Evolutionary conservation across 1,140 invertebrate species (phyloP).

Genomic region (Metopolophium dirhodum): DNA sequence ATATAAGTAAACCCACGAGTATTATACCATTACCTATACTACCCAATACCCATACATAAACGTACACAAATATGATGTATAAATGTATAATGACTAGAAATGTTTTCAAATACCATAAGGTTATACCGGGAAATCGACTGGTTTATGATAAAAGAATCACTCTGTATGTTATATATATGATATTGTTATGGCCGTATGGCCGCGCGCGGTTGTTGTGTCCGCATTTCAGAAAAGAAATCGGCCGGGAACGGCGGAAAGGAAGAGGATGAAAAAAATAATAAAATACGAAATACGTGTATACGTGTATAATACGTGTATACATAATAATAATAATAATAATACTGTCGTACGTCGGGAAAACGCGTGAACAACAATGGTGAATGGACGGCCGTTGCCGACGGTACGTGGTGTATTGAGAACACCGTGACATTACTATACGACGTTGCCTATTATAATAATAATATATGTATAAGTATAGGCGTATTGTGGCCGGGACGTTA

Average conservation of each 20-base stretch:
- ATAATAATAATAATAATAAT: slow-evolving; percentile 15
- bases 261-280: slow-evolving; percentile 18
- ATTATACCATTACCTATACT: no score
- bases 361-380: slow-evolving; percentile 44
- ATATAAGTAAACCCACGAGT: no score
- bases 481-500: neutral
- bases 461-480: neutral
- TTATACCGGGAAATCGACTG: neutral
- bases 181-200: neutral
- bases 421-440: slow-evolving; percentile 37
- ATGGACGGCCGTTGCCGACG: neutral
- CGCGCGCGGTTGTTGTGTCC: neutral
- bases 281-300: neutral
- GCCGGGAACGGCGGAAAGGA: neutral
- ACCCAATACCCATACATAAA: no score
- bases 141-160: neutral
- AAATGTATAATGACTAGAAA: neutral
- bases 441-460: neutral
- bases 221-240: slow-evolving; percentile 26
- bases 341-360: slow-evolving; percentile 18
- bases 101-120: neutral
- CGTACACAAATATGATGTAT: neutral
- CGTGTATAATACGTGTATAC: neutral
- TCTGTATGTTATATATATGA: neutral
- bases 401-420: slow-evolving; percentile 50